Conservation (phyloP, 2,797 vertebrate species). For the Mionectes olivaceus region DNA sequence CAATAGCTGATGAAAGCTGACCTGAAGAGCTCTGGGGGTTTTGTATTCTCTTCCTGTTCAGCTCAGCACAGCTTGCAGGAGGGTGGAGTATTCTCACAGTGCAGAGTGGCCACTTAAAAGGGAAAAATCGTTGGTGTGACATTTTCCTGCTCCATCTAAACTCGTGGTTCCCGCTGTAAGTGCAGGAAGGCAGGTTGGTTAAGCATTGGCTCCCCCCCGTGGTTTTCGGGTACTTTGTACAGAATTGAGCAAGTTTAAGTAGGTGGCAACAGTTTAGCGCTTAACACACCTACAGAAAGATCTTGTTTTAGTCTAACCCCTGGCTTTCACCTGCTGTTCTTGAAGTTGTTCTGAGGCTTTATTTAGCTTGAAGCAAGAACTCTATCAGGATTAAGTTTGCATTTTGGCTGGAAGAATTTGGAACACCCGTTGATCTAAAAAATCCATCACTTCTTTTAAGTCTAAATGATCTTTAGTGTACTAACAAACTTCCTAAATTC, state of each 20-base stretch:
- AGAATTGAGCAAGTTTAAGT: background rate
- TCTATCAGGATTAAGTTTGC: background rate
- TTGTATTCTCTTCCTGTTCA: background rate
- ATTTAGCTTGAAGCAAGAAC: background rate
- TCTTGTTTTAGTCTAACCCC: background rate
- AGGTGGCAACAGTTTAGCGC: background rate
- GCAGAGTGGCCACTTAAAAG: background rate
- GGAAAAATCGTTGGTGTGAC: background rate
- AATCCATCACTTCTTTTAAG: background rate
- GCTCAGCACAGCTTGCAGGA: background rate
- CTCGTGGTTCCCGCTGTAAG: accelerated
- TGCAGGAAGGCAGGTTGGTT: background rate
- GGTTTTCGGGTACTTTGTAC: background rate
- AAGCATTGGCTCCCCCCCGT: conserved; percentile 29
- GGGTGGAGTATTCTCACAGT: background rate
- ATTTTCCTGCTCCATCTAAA: background rate
- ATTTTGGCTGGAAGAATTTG: background rate
- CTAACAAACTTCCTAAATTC: background rate
- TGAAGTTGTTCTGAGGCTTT: background rate
- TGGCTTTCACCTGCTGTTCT: background rate
- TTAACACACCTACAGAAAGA: background rate
- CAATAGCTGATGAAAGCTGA: background rate
- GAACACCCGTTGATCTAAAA: background rate
- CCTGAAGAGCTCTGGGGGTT: background rate
- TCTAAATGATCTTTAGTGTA: background rate